Conservation (phyloP, 2,113 vertebrate genomes). For the Sorex araneus region DNA sequence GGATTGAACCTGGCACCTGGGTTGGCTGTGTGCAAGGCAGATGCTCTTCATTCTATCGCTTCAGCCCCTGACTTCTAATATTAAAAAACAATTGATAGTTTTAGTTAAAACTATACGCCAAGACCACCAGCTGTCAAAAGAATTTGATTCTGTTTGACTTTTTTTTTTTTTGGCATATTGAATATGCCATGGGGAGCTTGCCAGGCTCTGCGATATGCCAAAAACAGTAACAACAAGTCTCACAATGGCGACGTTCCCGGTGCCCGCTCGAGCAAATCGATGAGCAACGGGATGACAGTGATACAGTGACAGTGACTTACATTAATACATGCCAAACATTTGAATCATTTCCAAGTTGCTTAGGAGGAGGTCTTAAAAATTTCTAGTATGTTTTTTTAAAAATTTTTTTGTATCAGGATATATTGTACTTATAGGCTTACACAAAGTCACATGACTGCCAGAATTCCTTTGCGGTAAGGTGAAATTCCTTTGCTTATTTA, state of each 20-base stretch:
- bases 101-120: slow-evolving; percentile 35
- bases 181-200: no score
- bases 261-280: no score
- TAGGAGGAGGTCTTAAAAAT: slow-evolving; percentile 56
- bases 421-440: slow-evolving; percentile 27
- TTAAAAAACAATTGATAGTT: not conserved
- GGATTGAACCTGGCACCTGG: no score
- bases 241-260: no score
- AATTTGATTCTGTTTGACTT: slow-evolving; percentile 64
- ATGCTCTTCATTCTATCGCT: no score
- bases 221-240: no score
- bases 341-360: slow-evolving; percentile 53
- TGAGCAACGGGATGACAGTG: no score
- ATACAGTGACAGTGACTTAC: no score
- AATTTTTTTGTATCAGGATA: not conserved
- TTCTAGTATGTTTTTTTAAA: slow-evolving; percentile 3
- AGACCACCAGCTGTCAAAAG: slow-evolving; percentile 45
- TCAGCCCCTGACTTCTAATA: no score
- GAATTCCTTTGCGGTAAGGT: slow-evolving; percentile 80
- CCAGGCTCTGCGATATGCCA: no score
- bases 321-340: slow-evolving; percentile 60
- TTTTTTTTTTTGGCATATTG: no score
- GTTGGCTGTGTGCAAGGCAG: not conserved
- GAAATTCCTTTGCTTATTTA: not conserved
- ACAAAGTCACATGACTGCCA: slow-evolving; percentile 56